Evolutionary conservation across 2,113 vertebrate species (phyloP).

Genomic region (Paraplagusia blochii): DNA sequence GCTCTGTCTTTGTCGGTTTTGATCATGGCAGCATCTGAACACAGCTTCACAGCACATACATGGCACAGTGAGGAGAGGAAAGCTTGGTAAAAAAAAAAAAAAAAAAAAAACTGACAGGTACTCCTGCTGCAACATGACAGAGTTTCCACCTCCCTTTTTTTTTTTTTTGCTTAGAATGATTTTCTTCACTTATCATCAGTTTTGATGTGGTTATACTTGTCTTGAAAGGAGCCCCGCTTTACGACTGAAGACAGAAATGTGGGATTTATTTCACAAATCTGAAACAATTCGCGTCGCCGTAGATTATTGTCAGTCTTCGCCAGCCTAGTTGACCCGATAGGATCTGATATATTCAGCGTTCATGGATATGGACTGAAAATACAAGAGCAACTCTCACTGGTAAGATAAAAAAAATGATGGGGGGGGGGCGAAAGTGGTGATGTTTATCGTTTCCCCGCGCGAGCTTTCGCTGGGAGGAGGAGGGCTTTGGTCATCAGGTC

Average conservation of each 20-base stretch:
- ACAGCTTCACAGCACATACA: conserved; percentile 34
- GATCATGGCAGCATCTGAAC: conserved; percentile 68
- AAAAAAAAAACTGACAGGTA: no score
- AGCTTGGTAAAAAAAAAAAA: conserved; percentile 50
- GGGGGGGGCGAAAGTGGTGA: conserved; percentile 49
- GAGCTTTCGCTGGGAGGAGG: conserved; percentile 41
- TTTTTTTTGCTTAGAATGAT: conserved; percentile 28
- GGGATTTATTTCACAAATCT: conserved; percentile 52
- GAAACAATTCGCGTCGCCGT: conserved; percentile 30
- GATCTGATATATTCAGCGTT: conserved; percentile 64
- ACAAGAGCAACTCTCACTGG: conserved; percentile 55
- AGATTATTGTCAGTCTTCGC: conserved; percentile 59
- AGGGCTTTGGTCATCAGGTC: conserved; percentile 66
- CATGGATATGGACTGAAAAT: conserved; percentile 57
- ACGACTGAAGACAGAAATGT: conserved; percentile 62
- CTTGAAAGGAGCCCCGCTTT: conserved; percentile 43
- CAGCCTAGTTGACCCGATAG: conserved; percentile 51
- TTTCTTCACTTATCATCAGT: conserved; percentile 49
- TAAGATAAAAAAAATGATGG: conserved; percentile 69
- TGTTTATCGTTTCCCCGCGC: conserved; percentile 62
- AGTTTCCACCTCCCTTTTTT: conserved; percentile 39
- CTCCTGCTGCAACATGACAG: conserved; percentile 59
- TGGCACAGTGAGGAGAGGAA: conserved; percentile 53
- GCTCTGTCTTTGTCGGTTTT: conserved; percentile 53
- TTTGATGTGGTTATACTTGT: conserved; percentile 43